These are phyloP conservation scores for Syngnathus typhle DNA, from an alignment of 2,113 vertebrate species.

Conservation along the genomic window DNA sequence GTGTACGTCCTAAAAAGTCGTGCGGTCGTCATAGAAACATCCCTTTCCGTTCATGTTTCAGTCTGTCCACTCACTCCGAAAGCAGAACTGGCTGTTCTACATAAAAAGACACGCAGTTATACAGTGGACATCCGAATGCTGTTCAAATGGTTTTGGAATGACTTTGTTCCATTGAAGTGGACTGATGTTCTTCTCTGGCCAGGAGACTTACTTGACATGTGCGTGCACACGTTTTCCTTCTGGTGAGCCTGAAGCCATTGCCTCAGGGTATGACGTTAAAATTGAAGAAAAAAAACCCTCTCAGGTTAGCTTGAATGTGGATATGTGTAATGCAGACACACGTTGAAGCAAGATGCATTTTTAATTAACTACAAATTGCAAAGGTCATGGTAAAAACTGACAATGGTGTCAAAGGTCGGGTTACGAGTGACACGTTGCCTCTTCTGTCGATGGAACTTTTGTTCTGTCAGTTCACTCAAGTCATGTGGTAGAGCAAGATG, in stretches of 20 bases:
- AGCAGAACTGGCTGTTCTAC: background rate
- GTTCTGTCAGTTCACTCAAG: too few relatives aligned
- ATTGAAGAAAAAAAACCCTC: background rate
- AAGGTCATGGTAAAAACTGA: background rate
- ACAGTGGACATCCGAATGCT: background rate
- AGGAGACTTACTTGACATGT: background rate
- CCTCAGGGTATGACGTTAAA: background rate
- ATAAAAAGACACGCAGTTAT: background rate
- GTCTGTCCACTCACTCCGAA: background rate
- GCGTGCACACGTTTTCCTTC: background rate
- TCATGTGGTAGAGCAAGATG: too few relatives aligned
- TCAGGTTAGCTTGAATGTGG: background rate
- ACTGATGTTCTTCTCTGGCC: background rate
- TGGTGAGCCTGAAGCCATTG: background rate
- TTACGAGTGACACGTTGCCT: too few relatives aligned
- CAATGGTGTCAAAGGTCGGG: too few relatives aligned
- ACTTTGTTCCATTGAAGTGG: background rate
- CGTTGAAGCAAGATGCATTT: background rate
- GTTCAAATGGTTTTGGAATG: background rate
- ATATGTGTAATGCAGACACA: background rate
- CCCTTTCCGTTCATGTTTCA: conserved; percentile 26
- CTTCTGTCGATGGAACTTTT: too few relatives aligned
- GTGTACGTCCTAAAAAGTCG: conserved; percentile 22
- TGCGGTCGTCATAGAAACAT: conserved; percentile 43
- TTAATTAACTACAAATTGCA: background rate